Percentiles rank a stretch among this genome's conserved stretches.
Conservation (phyloP, 2,888 invertebrate species). For the Cheilosia vernalis region DNA sequence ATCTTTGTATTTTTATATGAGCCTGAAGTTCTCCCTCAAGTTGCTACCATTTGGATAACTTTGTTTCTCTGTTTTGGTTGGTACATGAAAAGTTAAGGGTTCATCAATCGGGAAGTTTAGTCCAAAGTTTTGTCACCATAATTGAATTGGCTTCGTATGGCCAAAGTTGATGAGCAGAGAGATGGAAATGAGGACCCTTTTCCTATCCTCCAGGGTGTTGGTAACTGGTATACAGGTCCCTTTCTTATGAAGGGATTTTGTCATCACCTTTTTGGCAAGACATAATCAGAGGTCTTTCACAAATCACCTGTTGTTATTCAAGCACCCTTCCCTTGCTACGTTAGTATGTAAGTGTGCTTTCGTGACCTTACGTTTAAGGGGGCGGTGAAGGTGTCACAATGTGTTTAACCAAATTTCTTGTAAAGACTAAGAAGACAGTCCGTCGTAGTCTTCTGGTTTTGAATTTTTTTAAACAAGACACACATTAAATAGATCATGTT, state of each 20-base stretch:
- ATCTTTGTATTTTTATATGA: background rate
- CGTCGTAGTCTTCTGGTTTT: too few species aligned
- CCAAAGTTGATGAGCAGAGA: background rate
- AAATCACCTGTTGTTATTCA: conserved; percentile 12
- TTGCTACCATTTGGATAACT: conserved; percentile 13
- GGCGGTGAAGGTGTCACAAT: too few species aligned
- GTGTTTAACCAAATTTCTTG: too few species aligned
- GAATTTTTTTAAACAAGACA: too few species aligned
- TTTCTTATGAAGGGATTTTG: conserved; percentile 28
- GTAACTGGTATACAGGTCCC: conserved; percentile 1
- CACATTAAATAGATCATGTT: too few species aligned
- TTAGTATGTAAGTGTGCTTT: too few species aligned
- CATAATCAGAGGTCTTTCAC: conserved; percentile 20
- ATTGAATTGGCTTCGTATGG: conserved; percentile 5
- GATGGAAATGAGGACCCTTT: background rate
- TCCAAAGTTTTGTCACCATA: background rate
- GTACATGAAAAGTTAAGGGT: background rate
- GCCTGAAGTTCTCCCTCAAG: background rate
- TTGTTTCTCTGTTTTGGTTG: background rate
- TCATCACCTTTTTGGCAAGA: conserved; percentile 18
- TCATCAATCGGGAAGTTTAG: background rate
- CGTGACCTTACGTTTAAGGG: too few species aligned
- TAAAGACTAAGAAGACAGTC: too few species aligned
- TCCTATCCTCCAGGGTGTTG: conserved; percentile 18
- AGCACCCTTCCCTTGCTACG: too few species aligned